Evolutionary conservation across 2,888 invertebrate genomes (phyloP).

Genomic region (Alviniconcha strummeri): DNA sequence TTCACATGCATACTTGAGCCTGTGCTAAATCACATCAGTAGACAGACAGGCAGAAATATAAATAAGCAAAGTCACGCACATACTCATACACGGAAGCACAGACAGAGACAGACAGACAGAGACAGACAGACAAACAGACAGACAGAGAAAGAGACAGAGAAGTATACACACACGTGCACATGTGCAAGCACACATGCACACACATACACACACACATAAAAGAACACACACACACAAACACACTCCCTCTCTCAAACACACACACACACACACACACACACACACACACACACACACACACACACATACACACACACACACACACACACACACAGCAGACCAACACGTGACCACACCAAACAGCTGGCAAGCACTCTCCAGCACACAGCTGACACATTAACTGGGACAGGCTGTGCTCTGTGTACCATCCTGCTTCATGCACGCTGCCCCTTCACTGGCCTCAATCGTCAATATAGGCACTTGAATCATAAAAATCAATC

Average conservation of each 20-base stretch:
- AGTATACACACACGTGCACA: not conserved
- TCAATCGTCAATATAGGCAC: not conserved
- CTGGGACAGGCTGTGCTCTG: no score
- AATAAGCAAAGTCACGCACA: not conserved
- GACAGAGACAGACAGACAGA: not conserved
- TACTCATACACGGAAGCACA: not conserved
- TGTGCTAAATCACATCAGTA: no score
- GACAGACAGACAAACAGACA: not conserved
- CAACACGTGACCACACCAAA: not conserved
- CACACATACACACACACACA: slow-evolving; percentile 1
- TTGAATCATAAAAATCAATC: no score
- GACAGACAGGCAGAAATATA: not conserved
- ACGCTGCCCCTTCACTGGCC: not conserved
- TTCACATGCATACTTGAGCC: no score
- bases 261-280: not conserved
- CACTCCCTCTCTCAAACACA: not conserved
- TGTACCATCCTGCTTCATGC: not conserved
- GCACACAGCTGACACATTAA: not conserved
- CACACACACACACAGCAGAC: not conserved
- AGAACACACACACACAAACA: not conserved
- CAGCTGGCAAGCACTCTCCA: not conserved
- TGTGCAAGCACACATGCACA: not conserved
- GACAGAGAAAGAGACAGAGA: not conserved
- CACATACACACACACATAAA: no score
- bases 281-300: slow-evolving; percentile 1